Evolutionary conservation across 2,797 vertebrate genomes (phyloP), one percentile per base, ranked within the genome.

Genomic region (Danio choprae): DNA sequence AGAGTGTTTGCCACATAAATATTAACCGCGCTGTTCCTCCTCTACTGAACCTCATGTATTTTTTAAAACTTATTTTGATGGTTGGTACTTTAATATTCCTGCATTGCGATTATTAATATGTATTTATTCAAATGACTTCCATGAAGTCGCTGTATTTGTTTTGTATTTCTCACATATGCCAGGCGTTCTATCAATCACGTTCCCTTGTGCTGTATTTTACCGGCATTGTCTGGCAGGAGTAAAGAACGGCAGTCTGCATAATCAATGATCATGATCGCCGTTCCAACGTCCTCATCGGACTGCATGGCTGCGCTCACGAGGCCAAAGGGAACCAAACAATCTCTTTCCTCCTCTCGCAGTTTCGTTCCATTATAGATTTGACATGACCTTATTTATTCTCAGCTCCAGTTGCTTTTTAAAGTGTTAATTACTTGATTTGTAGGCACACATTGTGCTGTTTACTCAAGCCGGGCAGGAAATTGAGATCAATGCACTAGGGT

Each of bases 361-460:
- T 86, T 77, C 40, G 74, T 77, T 84, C 83, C 55, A 80, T 82
- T 85, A 86, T 85, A 81, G 87, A 90, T 86, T 85, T 44, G 11
- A 83, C 85, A 88, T 84, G 76, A 86, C 91, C 89, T 62, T 87
- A 87, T 90, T 92, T 87, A 86, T 73, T 83, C 38, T 78, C 81
- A 86, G 81, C 64, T 88, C 81, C 87, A 22, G 65, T 76, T 84
- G 84, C 88, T 86, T 91, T 91, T 91, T 89, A 89, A 84, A 89
- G 90, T 92, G 88, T 92, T 93, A 93, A 93, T 92, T 89, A 90
- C 89, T 87, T 90, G 89, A 93, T 93, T 93, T 93, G 92, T 91
- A 92, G 90, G 90, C 89, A 16, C 81, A 80, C 84, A 85, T 85
- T 88, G 89, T 87, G 82, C 86, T 93, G 92, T 92, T 94, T 93